Percentiles rank a stretch among this genome's conserved stretches.
Evolutionary conservation across 1,140 invertebrate genomes (phyloP).

Genomic region (Brachionus plicatilis): DNA sequence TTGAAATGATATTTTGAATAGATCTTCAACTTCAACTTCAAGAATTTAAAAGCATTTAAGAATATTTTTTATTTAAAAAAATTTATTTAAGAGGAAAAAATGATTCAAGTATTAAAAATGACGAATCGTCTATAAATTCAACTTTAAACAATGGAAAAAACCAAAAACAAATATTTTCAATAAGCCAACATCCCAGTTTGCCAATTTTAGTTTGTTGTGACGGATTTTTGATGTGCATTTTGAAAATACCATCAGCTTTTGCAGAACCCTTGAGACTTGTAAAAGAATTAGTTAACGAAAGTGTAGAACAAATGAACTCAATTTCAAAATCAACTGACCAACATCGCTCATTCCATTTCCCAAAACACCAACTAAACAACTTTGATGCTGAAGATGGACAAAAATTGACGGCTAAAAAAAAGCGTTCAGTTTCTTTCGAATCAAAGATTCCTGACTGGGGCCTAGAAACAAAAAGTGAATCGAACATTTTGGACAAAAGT

Average conservation of each 20-base stretch:
- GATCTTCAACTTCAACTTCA: too few relatives aligned
- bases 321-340: not conserved
- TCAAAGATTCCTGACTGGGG: not conserved
- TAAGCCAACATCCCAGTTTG: conserved; percentile 49
- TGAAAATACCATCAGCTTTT: conserved; percentile 35
- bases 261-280: not conserved
- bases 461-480: not conserved
- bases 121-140: conserved; percentile 30
- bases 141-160: conserved; percentile 39
- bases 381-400: not conserved
- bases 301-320: conserved; percentile 10
- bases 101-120: not conserved
- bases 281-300: conserved; percentile 9
- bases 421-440: not conserved
- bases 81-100: not conserved
- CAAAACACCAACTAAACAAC: not conserved
- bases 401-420: not conserved
- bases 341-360: not conserved
- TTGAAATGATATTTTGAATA: too few relatives aligned
- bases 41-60: too few relatives aligned
- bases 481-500: not conserved
- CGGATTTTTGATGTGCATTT: conserved; percentile 51
- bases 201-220: conserved; percentile 54
- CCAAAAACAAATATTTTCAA: conserved; percentile 49
- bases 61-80: too few relatives aligned